Conservation (phyloP, 1,140 invertebrate species). For the Ips nitidus region DNA sequence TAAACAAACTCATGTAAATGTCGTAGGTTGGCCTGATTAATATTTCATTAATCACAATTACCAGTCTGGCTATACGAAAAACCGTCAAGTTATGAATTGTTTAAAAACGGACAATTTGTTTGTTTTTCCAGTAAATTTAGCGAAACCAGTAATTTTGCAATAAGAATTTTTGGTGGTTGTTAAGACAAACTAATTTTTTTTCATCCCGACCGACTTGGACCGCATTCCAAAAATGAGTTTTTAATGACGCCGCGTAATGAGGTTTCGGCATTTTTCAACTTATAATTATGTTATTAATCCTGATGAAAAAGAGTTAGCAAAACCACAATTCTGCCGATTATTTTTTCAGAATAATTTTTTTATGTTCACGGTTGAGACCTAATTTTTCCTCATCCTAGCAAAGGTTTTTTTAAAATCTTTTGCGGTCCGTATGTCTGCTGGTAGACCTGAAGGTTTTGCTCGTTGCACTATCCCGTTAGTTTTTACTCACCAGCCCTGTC, state of each 20-base stretch:
- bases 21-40: not conserved
- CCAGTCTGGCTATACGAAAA: not conserved
- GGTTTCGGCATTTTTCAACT: conserved; percentile 13
- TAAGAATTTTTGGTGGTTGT: conserved; percentile 4
- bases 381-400: no score
- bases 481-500: no score
- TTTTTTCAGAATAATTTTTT: not conserved
- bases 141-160: conserved; percentile 21
- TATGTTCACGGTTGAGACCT: not conserved
- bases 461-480: no score
- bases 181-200: conserved; percentile 12
- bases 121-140: conserved; percentile 16
- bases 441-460: no score
- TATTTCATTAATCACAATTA: not conserved
- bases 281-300: conserved; percentile 23
- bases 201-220: not conserved
- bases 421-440: no score
- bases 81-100: not conserved
- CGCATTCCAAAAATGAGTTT: conserved; percentile 22
- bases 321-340: not conserved
- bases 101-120: not conserved
- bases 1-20: no score
- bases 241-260: conserved; percentile 23
- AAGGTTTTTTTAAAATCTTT: no score
- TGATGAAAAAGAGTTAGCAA: conserved; percentile 6